Evolutionary conservation across 2,113 vertebrate species (phyloP).

Genomic region (Cynocephalus volans): DNA sequence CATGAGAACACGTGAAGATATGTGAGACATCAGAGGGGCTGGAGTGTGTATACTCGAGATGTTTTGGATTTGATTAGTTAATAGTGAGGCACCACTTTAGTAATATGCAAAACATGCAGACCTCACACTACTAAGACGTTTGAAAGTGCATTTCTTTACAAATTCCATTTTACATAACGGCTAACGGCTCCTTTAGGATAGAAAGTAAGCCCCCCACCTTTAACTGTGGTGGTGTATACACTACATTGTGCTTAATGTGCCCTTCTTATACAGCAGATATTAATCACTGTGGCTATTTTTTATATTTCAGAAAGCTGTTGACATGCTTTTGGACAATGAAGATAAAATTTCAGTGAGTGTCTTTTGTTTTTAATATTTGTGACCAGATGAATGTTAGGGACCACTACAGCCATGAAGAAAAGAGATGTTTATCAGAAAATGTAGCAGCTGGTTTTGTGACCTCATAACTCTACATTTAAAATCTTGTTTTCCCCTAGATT

Average conservation of each 20-base stretch:
- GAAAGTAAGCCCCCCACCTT: not conserved
- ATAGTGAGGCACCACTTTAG: not conserved
- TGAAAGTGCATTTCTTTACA: not conserved
- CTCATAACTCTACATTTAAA: not conserved
- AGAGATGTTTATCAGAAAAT: not conserved
- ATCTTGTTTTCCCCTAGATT: slow-evolving; percentile 89
- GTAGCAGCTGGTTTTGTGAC: not conserved
- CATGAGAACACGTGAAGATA: not conserved
- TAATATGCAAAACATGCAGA: not conserved
- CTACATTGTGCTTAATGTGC: not conserved
- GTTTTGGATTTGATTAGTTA: not conserved
- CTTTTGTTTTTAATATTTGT: not conserved
- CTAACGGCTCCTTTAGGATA: not conserved
- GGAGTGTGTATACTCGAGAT: not conserved
- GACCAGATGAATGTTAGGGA: not conserved
- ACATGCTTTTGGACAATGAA: slow-evolving; percentile 99
- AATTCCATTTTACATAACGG: not conserved
- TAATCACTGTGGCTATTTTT: slow-evolving; percentile 50
- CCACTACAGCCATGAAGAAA: not conserved
- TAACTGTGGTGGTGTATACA: accelerated
- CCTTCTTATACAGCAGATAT: not conserved
- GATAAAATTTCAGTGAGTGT: slow-evolving; percentile 98
- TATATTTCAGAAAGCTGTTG: slow-evolving; percentile 96
- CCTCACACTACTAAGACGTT: not conserved
- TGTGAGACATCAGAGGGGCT: not conserved